These are phyloP conservation scores for Erannis defoliaria DNA, from an alignment of 2,888 invertebrate genomes.

Conservation along the genomic window DNA sequence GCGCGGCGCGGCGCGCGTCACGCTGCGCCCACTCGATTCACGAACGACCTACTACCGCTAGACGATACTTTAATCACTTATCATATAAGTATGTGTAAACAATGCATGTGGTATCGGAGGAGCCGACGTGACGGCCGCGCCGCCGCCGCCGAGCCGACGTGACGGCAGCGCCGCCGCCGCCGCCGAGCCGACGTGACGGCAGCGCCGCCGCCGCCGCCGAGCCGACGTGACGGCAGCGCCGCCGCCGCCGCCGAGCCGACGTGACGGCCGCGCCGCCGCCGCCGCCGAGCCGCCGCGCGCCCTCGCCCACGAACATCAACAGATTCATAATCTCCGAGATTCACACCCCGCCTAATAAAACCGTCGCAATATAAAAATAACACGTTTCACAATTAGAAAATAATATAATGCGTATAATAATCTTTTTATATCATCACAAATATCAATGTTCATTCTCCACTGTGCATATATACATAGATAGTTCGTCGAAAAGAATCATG, in stretches of 20 bases:
- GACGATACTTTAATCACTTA: slow-evolving; percentile 79
- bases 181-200: slow-evolving; percentile 9
- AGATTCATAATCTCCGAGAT: slow-evolving; percentile 54
- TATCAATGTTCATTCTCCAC: slow-evolving; percentile 74
- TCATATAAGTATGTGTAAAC: slow-evolving; percentile 83
- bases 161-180: slow-evolving; percentile 41
- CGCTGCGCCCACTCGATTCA: slow-evolving; percentile 63
- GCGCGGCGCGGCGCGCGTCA: slow-evolving; percentile 68
- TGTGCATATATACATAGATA: slow-evolving; percentile 84
- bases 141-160: slow-evolving; percentile 29
- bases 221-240: slow-evolving; percentile 34
- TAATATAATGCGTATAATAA: slow-evolving; percentile 69
- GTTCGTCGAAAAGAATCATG: slow-evolving; percentile 64
- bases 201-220: slow-evolving; percentile 44
- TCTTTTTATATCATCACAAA: slow-evolving; percentile 74
- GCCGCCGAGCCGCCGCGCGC: slow-evolving; percentile 5
- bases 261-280: background rate
- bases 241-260: slow-evolving; percentile 32
- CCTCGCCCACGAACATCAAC: slow-evolving; percentile 45
- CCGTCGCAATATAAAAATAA: slow-evolving; percentile 80
- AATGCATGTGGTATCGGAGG: slow-evolving; percentile 60
- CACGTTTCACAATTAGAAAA: slow-evolving; percentile 74
- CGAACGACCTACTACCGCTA: slow-evolving; percentile 78
- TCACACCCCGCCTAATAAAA: slow-evolving; percentile 63
- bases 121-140: slow-evolving; percentile 31